phyloP scores from a whole-genome alignment of 1,140 invertebrate genomes.

The Drosophila gunungcola region DNA sequence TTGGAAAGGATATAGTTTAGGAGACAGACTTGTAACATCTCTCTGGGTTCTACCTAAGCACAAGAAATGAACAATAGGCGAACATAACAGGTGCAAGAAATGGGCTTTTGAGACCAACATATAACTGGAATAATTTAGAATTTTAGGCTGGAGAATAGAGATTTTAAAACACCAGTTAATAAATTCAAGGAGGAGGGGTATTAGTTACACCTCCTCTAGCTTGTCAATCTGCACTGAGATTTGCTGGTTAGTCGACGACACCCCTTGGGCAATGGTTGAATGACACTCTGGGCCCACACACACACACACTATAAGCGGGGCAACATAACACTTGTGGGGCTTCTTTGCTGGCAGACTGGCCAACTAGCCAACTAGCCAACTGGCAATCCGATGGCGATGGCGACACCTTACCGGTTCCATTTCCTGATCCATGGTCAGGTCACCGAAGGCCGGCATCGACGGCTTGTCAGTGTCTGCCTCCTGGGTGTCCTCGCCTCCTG shows the following conservation, averaged over 20 bases:
- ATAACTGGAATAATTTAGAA: no score
- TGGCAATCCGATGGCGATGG: constrained; percentile 21
- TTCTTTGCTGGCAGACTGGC: constrained; percentile 40
- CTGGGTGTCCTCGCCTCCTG: constrained; percentile 14
- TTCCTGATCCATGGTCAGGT: constrained; percentile 85
- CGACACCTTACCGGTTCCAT: constrained; percentile 80
- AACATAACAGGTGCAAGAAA: no score
- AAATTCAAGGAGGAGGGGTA: constrained; percentile 21
- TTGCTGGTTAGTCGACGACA: constrained; percentile 29
- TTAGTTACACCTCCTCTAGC: constrained; percentile 33
- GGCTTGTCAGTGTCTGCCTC: constrained; percentile 34
- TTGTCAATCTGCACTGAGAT: constrained; percentile 28
- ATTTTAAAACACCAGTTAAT: constrained; percentile 3
- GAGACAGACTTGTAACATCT: no score
- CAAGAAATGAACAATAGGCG: no score
- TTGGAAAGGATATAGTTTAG: neutral
- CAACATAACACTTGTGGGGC: constrained; percentile 53
- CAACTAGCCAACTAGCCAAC: constrained; percentile 22
- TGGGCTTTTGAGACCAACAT: no score
- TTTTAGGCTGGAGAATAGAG: neutral
- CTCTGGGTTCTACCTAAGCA: no score
- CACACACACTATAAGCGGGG: constrained; percentile 24
- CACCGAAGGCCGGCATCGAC: constrained; percentile 86
- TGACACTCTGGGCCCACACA: constrained; percentile 40
- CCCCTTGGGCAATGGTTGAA: constrained; percentile 48